Evolutionary conservation across 2,113 vertebrate species (phyloP), one percentile per base, ranked within the genome.

Genomic region (Apteryx mantelli): DNA sequence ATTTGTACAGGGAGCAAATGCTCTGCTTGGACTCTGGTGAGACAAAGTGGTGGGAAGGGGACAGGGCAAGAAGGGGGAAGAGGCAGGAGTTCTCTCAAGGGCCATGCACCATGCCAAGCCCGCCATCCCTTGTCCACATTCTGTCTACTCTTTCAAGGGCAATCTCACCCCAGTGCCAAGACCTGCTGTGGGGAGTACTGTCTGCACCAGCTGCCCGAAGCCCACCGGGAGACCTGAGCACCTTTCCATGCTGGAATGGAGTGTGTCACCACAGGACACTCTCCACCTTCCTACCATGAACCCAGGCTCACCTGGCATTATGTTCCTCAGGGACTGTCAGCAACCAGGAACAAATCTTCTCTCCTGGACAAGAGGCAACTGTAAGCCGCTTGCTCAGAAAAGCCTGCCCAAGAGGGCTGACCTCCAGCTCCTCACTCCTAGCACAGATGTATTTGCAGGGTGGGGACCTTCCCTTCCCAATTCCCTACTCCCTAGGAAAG

Each of bases 181-280:
- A 36, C 21, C 36, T 26, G n/a, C 36, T 40, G 36, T 65, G 63
- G 63, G 63, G 56, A 34, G 56, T 34, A 32, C 56, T 60, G 56
- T 18, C 56, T 18, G 16, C 22, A 7, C 42, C 0, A 0, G 38
- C 46, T 65, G 66, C 30, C 48, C 0, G 0, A 61, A 82, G 65
- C 30, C 40, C 74, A 82, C 42, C 48, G 82, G 66, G 19, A 91
- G 30, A 89, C 6, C 2, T 1, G 69, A 93, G 36, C 48, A 77
- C 20, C 25, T 70, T 91, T 53, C 75, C 82, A 53, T n/a, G 30
- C 90, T 94, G 81, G 78, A 85, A 69, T 77, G 69, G 77, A 56
- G 61, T 1, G 1, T 44, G 61, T 40, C 53, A 65, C 36, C 91
- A 78, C 48, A 79, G 44, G 30, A 95, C 20, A 13, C n/a, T 81